Percentiles rank a stretch among this genome's conserved stretches.
Conservation (phyloP, 1,140 invertebrate genomes). For the Oryctes rhinoceros region DNA sequence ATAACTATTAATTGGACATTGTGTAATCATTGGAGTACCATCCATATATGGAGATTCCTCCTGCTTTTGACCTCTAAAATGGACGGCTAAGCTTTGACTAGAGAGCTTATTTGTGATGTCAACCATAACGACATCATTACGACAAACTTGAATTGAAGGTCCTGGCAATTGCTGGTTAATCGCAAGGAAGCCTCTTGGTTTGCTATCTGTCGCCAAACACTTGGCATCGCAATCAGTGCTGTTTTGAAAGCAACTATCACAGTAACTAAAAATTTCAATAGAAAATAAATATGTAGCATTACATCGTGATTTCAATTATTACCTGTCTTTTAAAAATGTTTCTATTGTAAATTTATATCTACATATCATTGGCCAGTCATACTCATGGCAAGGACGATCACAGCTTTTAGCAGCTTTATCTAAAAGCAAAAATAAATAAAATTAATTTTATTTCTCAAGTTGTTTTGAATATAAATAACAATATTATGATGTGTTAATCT, state of each 20-base stretch:
- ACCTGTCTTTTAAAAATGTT: constrained; percentile 74
- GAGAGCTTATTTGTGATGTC: constrained; percentile 82
- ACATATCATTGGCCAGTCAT: constrained; percentile 83
- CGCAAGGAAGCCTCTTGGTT: constrained; percentile 73
- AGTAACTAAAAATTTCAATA: constrained; percentile 61
- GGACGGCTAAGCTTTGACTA: constrained; percentile 76
- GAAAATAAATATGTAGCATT: neutral
- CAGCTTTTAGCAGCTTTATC: constrained; percentile 76
- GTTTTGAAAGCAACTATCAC: constrained; percentile 72
- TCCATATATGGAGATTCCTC: constrained; percentile 84
- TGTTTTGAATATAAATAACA: too few species aligned
- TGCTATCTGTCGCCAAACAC: constrained; percentile 77
- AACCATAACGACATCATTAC: constrained; percentile 85
- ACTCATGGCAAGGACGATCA: constrained; percentile 76
- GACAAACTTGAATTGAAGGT: constrained; percentile 84
- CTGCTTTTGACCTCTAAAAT: constrained; percentile 86
- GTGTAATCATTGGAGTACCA: constrained; percentile 83
- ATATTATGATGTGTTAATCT: too few species aligned
- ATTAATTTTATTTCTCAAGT: too few species aligned
- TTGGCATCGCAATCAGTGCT: constrained; percentile 67
- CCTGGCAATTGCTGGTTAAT: constrained; percentile 86
- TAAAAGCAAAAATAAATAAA: constrained; percentile 64
- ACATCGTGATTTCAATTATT: constrained; percentile 47
- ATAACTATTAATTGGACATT: constrained; percentile 83
- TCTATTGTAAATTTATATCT: constrained; percentile 75